Evolutionary conservation across 2,113 vertebrate genomes (phyloP), one percentile per base, ranked within the genome.

Genomic region (Prionailurus viverrinus): DNA sequence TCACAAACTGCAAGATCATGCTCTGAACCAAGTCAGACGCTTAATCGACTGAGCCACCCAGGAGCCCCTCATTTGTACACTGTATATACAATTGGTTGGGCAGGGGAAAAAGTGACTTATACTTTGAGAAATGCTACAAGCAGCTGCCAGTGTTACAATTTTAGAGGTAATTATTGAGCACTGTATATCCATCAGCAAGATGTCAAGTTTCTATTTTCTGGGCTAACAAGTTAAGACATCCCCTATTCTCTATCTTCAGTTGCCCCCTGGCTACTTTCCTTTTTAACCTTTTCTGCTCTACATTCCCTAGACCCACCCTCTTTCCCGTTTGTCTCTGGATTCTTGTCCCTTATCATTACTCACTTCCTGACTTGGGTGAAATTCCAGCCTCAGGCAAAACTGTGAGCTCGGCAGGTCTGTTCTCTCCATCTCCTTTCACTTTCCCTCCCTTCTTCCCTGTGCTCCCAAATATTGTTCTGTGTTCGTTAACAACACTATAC

Each of bases 51-150:
- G 45, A 45, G 45, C 45, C 45, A 58, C 21, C 58, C 19, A 58
- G 21, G 58, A 21, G 58, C 58, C 58, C 58, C 58, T 92, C 58
- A 92, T 86, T 55, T 61, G 71, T 7, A 61, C 13, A 31, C 39
- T 41, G 31, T 58, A 83, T 65, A 48, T 7, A 92, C 25, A 86
- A 31, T 36, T 87, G 18, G 31, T 74, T 73, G 9, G 68, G 48
- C 15, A 61, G 55, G 48, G 84, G 63, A n/a, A n/a, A 73, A 94
- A 39, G 76, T 18, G n/a, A 12, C 45, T 63, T 78, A 58, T n/a
- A 39, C 91, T 85, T 85, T 66, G 63, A 91, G 80, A 82, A 97
- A 92, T 53, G 29, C 29, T 90, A 80, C n/a, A 79, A 65, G 23
- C 4, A 95, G 18, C 63, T 69, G 55, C 25, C 36, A 92, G 53